These are phyloP conservation scores for Rhineura floridana DNA, from an alignment of 2,113 vertebrate species.

Conservation along the genomic window DNA sequence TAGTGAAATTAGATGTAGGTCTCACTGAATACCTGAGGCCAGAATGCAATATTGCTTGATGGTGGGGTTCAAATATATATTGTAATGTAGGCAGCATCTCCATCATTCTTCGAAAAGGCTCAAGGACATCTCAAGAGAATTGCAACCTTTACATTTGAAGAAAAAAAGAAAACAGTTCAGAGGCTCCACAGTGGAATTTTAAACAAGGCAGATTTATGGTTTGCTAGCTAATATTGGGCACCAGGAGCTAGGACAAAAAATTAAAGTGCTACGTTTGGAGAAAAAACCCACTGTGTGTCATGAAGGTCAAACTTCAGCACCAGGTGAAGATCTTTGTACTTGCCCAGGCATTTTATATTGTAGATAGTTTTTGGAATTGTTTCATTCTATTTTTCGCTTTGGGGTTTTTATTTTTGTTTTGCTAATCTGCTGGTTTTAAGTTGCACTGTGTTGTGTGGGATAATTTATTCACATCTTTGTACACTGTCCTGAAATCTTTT, in stretches of 20 bases:
- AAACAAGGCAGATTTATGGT: conserved; percentile 1
- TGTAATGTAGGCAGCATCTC: conserved; percentile 18
- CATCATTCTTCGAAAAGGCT: conserved; percentile 27
- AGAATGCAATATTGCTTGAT: conserved; percentile 10
- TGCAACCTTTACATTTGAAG: conserved; percentile 32
- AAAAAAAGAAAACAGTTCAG: conserved; percentile 42
- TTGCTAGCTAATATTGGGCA: background rate
- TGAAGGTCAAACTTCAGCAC: background rate
- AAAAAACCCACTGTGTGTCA: background rate
- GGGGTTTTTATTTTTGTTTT: no score
- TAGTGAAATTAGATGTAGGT: background rate
- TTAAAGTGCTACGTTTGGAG: background rate
- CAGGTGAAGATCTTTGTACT: no score
- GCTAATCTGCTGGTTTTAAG: no score
- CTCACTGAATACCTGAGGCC: background rate
- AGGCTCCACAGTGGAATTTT: conserved; percentile 10
- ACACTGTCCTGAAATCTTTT: no score
- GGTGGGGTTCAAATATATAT: background rate
- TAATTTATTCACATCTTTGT: no score
- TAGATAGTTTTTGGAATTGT: no score
- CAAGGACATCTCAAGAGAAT: conserved; percentile 19
- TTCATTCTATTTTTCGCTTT: no score
- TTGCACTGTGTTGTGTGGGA: no score
- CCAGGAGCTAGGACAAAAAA: background rate
- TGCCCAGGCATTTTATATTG: no score